phyloP scores from a whole-genome alignment of 2,888 invertebrate species.

The Pogonocherus hispidulus region DNA sequence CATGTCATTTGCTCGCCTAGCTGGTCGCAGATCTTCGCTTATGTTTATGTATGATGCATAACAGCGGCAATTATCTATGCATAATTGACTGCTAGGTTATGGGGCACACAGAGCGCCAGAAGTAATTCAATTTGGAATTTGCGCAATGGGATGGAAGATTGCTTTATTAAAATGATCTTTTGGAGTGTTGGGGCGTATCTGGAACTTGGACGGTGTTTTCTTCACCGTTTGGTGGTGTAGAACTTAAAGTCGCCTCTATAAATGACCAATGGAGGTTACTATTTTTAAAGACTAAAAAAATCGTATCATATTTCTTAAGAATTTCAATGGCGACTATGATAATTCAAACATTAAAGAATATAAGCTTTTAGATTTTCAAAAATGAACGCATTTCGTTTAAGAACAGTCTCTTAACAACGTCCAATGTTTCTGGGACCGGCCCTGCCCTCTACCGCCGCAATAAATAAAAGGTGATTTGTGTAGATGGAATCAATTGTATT shows the following conservation, averaged over 20 bases:
- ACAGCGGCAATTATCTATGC: slow-evolving; percentile 56
- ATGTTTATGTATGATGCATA: slow-evolving; percentile 64
- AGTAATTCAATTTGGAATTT: slow-evolving; percentile 66
- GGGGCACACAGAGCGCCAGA: slow-evolving; percentile 51
- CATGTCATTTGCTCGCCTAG: slow-evolving; percentile 63
- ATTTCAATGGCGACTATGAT: no score
- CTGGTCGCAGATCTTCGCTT: slow-evolving; percentile 53
- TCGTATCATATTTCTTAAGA: no score
- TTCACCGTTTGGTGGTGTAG: no score
- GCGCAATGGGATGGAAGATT: slow-evolving; percentile 63
- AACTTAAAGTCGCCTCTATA: no score
- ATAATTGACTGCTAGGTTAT: slow-evolving; percentile 58
- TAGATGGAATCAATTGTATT: slow-evolving; percentile 41
- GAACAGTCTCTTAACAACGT: no score
- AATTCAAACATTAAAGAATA: no score
- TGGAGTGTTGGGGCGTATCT: background rate
- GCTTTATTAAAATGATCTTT: slow-evolving; percentile 54
- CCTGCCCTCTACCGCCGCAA: slow-evolving; percentile 1
- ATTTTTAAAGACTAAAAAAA: no score
- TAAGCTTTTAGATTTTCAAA: no score
- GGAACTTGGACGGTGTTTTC: no score
- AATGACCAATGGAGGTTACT: no score
- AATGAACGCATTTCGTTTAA: no score
- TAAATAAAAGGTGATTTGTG: slow-evolving; percentile 37
- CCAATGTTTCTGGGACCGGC: background rate